Evolutionary conservation across 2,888 invertebrate species (phyloP).

Genomic region (Syritta pipiens): DNA sequence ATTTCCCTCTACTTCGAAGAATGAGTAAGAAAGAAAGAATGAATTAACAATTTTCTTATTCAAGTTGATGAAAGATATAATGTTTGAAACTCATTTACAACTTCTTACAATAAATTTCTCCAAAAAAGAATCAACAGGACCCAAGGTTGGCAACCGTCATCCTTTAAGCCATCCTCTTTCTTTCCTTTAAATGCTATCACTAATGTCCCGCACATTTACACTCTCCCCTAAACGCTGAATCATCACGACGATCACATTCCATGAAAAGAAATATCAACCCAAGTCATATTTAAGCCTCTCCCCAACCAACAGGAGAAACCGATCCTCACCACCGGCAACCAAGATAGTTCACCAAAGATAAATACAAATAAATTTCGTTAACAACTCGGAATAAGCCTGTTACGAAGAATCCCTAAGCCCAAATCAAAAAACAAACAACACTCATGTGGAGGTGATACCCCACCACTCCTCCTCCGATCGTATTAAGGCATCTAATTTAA

Average conservation of each 20-base stretch:
- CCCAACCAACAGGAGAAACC: background rate
- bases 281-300: background rate
- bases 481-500: slow-evolving; percentile 57
- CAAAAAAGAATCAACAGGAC: too few relatives aligned
- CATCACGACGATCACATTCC: background rate
- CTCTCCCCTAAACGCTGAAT: too few relatives aligned
- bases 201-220: too few relatives aligned
- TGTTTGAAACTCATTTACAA: too few relatives aligned
- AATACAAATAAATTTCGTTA: slow-evolving; percentile 46
- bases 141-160: too few relatives aligned
- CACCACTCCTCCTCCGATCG: slow-evolving; percentile 37
- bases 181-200: too few relatives aligned
- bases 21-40: too few relatives aligned
- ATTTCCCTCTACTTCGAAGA: too few relatives aligned
- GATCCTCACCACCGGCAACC: background rate
- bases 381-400: slow-evolving; percentile 32
- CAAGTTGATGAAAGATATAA: too few relatives aligned
- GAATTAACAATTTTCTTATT: too few relatives aligned
- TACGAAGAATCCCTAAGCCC: slow-evolving; percentile 43
- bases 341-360: slow-evolving; percentile 18
- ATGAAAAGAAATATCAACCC: background rate
- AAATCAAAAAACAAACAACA: slow-evolving; percentile 43
- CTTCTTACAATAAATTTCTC: too few relatives aligned
- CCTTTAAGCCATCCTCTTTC: too few relatives aligned
- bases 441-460: slow-evolving; percentile 47